A percentile compares a stretch with the other conserved stretches of the same genome.
Evolutionary conservation across 1,140 invertebrate genomes (phyloP).

Genomic region (Coptotermes formosanus): DNA sequence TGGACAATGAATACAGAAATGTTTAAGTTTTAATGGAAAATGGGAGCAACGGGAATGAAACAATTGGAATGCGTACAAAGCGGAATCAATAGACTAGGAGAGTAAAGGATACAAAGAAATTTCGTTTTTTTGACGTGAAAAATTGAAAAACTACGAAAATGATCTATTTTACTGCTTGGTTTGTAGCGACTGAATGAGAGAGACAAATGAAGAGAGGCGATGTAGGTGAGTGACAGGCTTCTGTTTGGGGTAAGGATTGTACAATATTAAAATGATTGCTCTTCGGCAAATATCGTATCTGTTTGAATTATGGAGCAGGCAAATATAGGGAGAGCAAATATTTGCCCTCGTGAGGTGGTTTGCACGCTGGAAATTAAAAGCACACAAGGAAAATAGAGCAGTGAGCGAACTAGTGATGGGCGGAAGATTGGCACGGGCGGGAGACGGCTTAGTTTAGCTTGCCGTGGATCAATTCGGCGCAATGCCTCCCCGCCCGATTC

Average conservation of each 20-base stretch:
- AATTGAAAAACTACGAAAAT: conserved; percentile 9
- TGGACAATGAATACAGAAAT: neutral
- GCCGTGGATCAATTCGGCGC: neutral
- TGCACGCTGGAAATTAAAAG: conserved; percentile 43
- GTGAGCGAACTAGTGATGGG: conserved; percentile 32
- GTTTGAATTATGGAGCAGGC: conserved; percentile 42
- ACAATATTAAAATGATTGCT: conserved; percentile 44
- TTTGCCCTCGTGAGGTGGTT: conserved; percentile 39
- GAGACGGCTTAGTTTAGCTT: neutral
- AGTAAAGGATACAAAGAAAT: neutral
- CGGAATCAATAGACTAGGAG: neutral
- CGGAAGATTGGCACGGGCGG: conserved; percentile 17
- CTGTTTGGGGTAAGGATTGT: conserved; percentile 39
- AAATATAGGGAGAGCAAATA: conserved; percentile 42
- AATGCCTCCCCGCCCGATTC: neutral
- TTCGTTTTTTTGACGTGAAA: neutral
- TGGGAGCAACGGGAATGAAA: neutral
- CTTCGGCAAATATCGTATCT: conserved; percentile 42
- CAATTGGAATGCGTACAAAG: neutral
- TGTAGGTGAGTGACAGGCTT: conserved; percentile 31
- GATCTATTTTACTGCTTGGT: neutral
- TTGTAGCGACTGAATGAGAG: conserved; percentile 25
- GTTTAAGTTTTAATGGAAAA: neutral
- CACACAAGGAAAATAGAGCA: conserved; percentile 43
- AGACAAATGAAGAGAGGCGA: neutral